Evolutionary conservation across 2,888 invertebrate species (phyloP).

Genomic region (Macaria notata): DNA sequence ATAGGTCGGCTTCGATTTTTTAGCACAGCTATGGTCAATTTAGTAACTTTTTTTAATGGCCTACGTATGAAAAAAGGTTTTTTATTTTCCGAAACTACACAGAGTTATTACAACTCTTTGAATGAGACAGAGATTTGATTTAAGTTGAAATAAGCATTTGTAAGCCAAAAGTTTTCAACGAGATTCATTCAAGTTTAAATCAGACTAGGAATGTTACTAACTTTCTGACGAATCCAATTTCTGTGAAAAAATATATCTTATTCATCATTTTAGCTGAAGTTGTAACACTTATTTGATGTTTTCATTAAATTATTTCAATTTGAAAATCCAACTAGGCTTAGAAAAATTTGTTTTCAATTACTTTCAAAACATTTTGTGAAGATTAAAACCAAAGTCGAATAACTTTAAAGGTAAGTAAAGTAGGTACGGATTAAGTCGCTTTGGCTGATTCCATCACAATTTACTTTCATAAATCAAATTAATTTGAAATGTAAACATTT

Average conservation of each 20-base stretch:
- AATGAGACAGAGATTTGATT: background rate
- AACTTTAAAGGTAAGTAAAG: background rate
- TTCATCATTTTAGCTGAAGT: no score
- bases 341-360: background rate
- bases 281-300: background rate
- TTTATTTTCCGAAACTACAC: no score
- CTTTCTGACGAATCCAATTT: background rate
- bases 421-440: background rate
- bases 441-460: background rate
- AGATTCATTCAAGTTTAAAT: constrained; percentile 1
- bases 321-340: background rate
- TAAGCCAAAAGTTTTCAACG: constrained; percentile 2
- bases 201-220: background rate
- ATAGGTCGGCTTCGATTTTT: constrained; percentile 54
- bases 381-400: background rate
- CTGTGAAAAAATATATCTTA: background rate
- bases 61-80: no score
- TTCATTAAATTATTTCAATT: constrained; percentile 5
- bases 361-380: constrained; percentile 1
- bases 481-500: no score
- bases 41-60: background rate
- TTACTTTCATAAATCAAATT: background rate
- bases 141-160: background rate
- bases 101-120: background rate
- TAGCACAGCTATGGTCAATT: background rate